Conservation (phyloP, 2,797 vertebrate genomes). For the Hyperoplus immaculatus region DNA sequence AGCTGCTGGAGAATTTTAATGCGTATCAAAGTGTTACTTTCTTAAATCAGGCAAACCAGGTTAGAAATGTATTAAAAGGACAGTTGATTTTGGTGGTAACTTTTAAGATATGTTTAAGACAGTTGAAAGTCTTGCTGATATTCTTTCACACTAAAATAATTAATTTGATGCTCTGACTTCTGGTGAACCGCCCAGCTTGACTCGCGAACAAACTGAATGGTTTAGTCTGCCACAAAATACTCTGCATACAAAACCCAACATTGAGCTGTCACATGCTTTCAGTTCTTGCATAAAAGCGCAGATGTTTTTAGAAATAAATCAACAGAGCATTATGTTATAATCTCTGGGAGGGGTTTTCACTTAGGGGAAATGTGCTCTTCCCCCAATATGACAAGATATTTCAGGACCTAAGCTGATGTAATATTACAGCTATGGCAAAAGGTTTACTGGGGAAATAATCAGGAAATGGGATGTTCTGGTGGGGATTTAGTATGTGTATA, state of each 20-base stretch:
- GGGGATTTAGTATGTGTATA: slow-evolving; percentile 6
- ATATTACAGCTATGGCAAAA: slow-evolving; percentile 3
- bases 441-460: slow-evolving; percentile 6
- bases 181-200: neutral
- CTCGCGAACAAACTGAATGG: slow-evolving; percentile 7
- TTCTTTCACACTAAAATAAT: neutral
- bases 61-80: neutral
- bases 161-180: neutral
- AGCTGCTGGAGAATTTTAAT: slow-evolving; percentile 19
- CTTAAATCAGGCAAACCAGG: neutral
- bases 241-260: slow-evolving; percentile 1
- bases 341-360: slow-evolving; percentile 20
- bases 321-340: slow-evolving; percentile 29
- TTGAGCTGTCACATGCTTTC: neutral
- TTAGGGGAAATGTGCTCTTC: slow-evolving; percentile 23
- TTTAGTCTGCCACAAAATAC: slow-evolving; percentile 17
- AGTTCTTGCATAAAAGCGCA: slow-evolving; percentile 25
- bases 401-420: slow-evolving; percentile 23
- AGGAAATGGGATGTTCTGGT: slow-evolving; percentile 1
- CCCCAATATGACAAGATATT: slow-evolving; percentile 33
- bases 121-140: neutral
- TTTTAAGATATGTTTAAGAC: neutral
- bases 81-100: neutral
- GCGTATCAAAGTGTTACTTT: neutral
- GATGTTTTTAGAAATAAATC: slow-evolving; percentile 22